Evolutionary conservation across 2,113 vertebrate genomes (phyloP), one percentile per base, ranked within the genome.

Genomic region (Steatornis caripensis): DNA sequence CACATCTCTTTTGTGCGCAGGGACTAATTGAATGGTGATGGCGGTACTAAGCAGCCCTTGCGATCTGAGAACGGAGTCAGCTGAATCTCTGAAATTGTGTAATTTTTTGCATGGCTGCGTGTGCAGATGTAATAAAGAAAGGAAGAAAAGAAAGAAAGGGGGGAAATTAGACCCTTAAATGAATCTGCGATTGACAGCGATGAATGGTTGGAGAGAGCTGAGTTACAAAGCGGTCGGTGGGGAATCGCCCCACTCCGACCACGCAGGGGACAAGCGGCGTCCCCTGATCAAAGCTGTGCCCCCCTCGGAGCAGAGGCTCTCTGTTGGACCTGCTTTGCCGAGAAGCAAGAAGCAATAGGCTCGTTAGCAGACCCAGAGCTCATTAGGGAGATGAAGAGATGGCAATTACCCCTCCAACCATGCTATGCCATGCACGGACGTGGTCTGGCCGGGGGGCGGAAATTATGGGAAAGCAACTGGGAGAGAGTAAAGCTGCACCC

Each of bases 41-140:
- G 94, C 51, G 30, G 65, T 26, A 32, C 96, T 98, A 96, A 97
- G 96, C 82, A 97, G 96, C 90, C 92, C 89, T 87, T 6, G 2
- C 17, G 10, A 94, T 93, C 97, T 32, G 26, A 97, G 95, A 90
- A 89, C 15, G 0, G 87, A 95, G 93, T 57, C 95, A 37, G 95
- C 21, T 36, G 17, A 95, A 97, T 96, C 97, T 95, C 93, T 54
- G 87, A 96, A 98, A 97, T 98, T 66, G 19, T 97, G 98, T 98
- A 97, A 98, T 98, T 98, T 98, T 97, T 97, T 96, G 83, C 98
- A 96, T 98, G 98, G 95, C 7, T 97, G 96, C 97, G 65, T 82
- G 91, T 87, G 90, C 94, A 98, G 96, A 98, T 97, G 89, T 97
- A 95, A 95, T 80, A 64, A 87, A 71, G 87, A 65, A 72, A 37